Conservation (phyloP, 2,888 invertebrate genomes). For the Erpobdella octoculata region DNA sequence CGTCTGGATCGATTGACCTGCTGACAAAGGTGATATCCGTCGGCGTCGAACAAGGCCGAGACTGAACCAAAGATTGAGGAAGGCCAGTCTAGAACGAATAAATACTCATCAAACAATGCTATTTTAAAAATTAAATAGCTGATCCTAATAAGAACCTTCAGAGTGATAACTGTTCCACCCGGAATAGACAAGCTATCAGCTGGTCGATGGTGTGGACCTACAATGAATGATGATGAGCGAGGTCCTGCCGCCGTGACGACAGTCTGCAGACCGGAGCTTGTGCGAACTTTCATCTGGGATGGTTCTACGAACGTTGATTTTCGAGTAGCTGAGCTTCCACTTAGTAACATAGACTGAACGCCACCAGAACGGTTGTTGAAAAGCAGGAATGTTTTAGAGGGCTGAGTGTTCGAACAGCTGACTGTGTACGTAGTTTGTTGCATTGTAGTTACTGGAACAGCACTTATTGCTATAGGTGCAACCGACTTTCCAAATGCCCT, state of each 20-base stretch:
- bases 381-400: not conserved
- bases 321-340: not conserved
- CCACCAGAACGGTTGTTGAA: conserved; percentile 8
- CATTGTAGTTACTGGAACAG: not conserved
- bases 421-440: not conserved
- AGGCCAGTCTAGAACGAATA: too few relatives aligned
- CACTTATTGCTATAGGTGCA: not conserved
- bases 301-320: conserved; percentile 3
- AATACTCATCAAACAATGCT: too few relatives aligned
- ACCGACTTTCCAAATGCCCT: not conserved
- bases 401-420: not conserved
- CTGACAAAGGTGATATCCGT: conserved; percentile 22
- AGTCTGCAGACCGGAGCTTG: not conserved
- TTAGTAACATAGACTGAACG: conserved; percentile 3
- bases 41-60: conserved; percentile 13
- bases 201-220: not conserved
- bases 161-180: not conserved
- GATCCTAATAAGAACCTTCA: too few relatives aligned
- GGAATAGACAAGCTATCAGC: not conserved
- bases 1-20: conserved; percentile 31
- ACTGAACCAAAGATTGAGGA: too few relatives aligned
- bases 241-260: not conserved
- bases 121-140: too few relatives aligned
- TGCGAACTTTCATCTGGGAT: not conserved
- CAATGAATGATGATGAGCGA: not conserved